Base-by-base conservation (phyloP, 2,113 vertebrate genomes). In the Otus sunia region DNA sequence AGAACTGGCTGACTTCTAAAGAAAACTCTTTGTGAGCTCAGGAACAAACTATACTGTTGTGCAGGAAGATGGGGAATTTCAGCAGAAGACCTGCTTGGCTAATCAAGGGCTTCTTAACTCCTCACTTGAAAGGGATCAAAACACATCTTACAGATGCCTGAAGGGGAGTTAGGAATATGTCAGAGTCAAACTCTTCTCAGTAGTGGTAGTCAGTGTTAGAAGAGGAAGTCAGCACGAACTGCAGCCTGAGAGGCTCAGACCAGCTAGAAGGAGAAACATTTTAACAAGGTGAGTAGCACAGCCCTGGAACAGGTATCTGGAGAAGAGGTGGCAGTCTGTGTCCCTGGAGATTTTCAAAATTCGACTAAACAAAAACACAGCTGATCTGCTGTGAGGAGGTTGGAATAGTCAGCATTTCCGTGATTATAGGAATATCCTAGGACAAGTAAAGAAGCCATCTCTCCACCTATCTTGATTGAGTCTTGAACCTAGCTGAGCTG, bases 121-220 rank as follows among this genome's bases (percentile, higher is more conserved):
- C 18, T 81, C 37, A 53, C 14, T 45, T 36, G 36, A 77, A 81
- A 89, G n/a, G 39, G 8, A 56, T 83, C 26, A 60, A 83, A 86
- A 72, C 0, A 12, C 23, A 80, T 18, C 29, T 29, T 59, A 12
- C 32, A 67, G 8, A 36, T 69, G 39, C 41, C 4, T 12, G 36
- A 86, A 88, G 34, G 34, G 15, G 10, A 86, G 22, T 43, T 68
- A 63, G 14, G 58, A 88, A 79, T 56, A 75, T 30, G 23, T 20
- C 64, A 20, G 26, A 39, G 67, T 22, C 47, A 55, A 85, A 56
- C 17, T 64, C 50, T 58, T 82, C 83, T 58, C 2, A 2, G 4
- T 23, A 52, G n/a, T 23, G 4, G 2, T 14, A 75, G 41, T 39
- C 56, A 75, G 10, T 0, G 0, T 41, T 73, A 53, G 43, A 73